Conservation (phyloP, 2,797 vertebrate genomes). For the Paguma larvata region DNA sequence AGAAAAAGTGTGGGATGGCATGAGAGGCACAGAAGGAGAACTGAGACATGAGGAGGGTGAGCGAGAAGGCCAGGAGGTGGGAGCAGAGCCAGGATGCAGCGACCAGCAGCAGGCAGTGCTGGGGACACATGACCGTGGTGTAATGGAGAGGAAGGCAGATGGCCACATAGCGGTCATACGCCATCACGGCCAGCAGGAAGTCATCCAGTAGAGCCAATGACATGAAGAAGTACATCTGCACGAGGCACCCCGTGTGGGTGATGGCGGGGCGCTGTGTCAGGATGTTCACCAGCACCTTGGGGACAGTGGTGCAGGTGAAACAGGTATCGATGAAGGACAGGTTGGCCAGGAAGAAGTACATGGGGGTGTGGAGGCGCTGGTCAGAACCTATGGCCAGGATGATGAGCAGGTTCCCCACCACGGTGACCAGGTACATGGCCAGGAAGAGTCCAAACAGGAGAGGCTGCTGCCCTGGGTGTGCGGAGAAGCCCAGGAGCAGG, state of each 20-base stretch:
- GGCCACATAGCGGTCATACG: constrained; percentile 69
- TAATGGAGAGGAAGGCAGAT: constrained; percentile 81
- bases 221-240: constrained; percentile 77
- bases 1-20: constrained; percentile 87
- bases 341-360: constrained; percentile 80
- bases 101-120: constrained; percentile 70
- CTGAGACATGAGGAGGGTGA: constrained; percentile 84
- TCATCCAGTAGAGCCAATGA: constrained; percentile 13
- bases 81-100: constrained; percentile 69
- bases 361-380: constrained; percentile 63
- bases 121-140: constrained; percentile 73
- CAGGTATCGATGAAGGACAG: constrained; percentile 59
- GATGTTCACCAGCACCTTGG: constrained; percentile 61
- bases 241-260: constrained; percentile 45
- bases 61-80: constrained; percentile 20
- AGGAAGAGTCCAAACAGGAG: constrained; percentile 58
- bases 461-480: neutral
- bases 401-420: constrained; percentile 64
- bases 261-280: constrained; percentile 45
- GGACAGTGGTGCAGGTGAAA: constrained; percentile 66
- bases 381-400: constrained; percentile 40
- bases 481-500: constrained; percentile 60
- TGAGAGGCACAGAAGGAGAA: constrained; percentile 87
- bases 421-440: constrained; percentile 5
- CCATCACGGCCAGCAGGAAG: constrained; percentile 71